phyloP scores from a whole-genome alignment of 2,797 vertebrate genomes.

The Sorex maritimensis region DNA sequence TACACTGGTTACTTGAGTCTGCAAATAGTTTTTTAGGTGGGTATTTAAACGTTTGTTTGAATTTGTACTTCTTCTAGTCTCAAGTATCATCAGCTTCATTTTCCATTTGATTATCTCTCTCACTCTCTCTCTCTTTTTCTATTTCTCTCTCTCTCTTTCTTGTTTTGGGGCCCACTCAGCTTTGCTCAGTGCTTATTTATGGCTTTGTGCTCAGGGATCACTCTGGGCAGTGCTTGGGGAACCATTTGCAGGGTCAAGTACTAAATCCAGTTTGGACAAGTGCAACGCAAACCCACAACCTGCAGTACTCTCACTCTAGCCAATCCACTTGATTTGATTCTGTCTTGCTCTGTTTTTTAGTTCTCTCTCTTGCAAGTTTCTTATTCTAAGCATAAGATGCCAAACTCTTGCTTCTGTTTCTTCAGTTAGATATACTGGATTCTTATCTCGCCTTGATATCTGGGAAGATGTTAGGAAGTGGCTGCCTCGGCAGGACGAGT shows the following conservation, averaged over 20 bases:
- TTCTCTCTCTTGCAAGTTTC: neutral
- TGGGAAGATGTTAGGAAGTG: slow-evolving; percentile 27
- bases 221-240: too few species aligned
- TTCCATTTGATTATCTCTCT: neutral
- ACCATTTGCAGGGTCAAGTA: too few species aligned
- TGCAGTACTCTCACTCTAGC: too few species aligned
- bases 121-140: neutral
- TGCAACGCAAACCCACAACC: too few species aligned
- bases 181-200: too few species aligned
- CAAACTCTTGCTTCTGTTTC: slow-evolving; percentile 27
- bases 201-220: too few species aligned
- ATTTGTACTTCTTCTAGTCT: slow-evolving; percentile 27
- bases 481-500: slow-evolving; percentile 2
- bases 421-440: neutral
- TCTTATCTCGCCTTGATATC: neutral
- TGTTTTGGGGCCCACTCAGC: neutral
- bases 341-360: too few species aligned
- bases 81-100: neutral
- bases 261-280: too few species aligned
- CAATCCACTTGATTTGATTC: too few species aligned
- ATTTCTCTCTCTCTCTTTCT: neutral
- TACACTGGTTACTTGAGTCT: neutral
- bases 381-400: slow-evolving; percentile 14
- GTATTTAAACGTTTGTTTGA: neutral
- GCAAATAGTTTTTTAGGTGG: too few species aligned